A percentile compares a stretch with the other conserved stretches of the same genome.
These are phyloP conservation scores for Pogoniulus pusillus DNA, from an alignment of 2,797 vertebrate species.

Conservation along the genomic window DNA sequence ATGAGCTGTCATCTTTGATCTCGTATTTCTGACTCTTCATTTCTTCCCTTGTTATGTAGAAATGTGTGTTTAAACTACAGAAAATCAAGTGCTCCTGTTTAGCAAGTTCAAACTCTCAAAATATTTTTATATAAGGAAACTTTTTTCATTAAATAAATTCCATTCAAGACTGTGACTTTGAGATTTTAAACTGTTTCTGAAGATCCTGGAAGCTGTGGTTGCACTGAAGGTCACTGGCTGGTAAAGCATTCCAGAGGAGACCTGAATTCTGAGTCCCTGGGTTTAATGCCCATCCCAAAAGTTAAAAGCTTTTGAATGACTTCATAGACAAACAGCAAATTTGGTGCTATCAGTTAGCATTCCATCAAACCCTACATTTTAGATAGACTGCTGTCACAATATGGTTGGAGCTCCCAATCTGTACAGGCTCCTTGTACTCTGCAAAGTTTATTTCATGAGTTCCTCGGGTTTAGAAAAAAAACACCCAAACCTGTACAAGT, in stretches of 20 bases:
- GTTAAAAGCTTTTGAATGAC: background rate
- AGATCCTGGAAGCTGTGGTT: background rate
- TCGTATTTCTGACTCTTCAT: background rate
- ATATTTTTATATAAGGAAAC: background rate
- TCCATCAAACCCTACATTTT: background rate
- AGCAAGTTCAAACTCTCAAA: background rate
- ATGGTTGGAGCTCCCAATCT: background rate
- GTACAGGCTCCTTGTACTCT: background rate
- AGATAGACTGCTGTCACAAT: background rate
- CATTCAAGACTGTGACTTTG: background rate
- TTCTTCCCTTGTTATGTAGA: background rate
- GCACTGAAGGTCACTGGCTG: background rate
- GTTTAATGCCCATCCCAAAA: background rate
- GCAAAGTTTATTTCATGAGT: background rate
- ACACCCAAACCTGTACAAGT: background rate
- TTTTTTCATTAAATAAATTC: background rate
- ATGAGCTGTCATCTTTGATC: background rate
- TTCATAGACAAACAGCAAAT: background rate
- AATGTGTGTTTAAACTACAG: background rate
- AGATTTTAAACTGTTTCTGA: background rate
- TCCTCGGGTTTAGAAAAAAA: background rate
- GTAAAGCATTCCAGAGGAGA: background rate
- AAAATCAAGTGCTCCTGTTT: background rate
- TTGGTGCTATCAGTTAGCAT: background rate
- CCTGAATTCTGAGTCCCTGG: background rate